These are phyloP conservation scores for Aix galericulata DNA, from an alignment of 2,113 vertebrate species.

Conservation along the genomic window DNA sequence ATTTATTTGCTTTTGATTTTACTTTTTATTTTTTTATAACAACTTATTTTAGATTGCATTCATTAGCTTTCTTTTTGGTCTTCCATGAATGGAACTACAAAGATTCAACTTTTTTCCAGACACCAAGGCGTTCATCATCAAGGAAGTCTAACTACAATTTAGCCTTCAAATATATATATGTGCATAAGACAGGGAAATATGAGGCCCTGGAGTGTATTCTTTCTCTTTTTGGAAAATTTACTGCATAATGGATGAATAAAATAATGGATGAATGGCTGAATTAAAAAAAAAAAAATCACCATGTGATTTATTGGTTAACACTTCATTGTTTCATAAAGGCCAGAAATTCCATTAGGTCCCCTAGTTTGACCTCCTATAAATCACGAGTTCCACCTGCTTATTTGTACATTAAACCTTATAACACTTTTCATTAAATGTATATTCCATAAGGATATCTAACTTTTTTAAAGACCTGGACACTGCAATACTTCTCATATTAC, in stretches of 20 bases:
- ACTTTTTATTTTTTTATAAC: neutral
- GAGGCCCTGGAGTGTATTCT: neutral
- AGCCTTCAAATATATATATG: neutral
- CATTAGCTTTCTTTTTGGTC: neutral
- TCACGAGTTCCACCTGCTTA: neutral
- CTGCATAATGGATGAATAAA: neutral
- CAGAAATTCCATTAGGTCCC: neutral
- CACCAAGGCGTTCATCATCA: neutral
- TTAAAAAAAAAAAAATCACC: neutral
- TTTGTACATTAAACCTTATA: neutral
- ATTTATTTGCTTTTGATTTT: neutral
- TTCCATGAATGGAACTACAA: neutral
- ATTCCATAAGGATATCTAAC: neutral
- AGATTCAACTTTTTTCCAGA: neutral
- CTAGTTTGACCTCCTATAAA: neutral
- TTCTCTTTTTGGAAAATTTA: neutral
- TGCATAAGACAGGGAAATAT: neutral
- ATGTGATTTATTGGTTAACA: slow-evolving; percentile 7
- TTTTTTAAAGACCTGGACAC: neutral
- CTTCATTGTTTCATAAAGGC: neutral
- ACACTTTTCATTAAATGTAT: neutral
- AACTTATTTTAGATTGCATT: neutral
- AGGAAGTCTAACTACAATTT: neutral
- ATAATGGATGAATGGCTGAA: neutral
- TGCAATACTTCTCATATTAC: neutral